Evolutionary conservation across 2,113 vertebrate species (phyloP), one percentile per base, ranked within the genome.

Genomic region (Desmodus rotundus): DNA sequence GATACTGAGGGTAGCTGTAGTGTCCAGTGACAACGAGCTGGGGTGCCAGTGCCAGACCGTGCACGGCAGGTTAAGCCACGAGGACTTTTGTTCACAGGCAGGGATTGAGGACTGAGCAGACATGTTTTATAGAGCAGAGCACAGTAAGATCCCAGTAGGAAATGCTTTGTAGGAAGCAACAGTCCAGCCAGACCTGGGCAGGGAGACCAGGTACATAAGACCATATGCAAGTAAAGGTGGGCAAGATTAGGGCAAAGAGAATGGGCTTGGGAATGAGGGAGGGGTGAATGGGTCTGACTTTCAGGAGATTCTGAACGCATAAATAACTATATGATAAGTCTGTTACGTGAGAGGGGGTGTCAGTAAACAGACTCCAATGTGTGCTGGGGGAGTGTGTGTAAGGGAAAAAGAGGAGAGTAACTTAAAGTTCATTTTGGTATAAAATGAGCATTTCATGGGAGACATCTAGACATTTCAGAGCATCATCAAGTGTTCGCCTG

Each of bases 361-460:
- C 63, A 73, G 52, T 77, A 56, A 89, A 82, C 2, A 33, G n/a
- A 33, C 31, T 16, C 5, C 24, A 10, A 61, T 82, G 85, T 89
- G 33, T 72, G 33, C 47, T 24, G 56, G 56, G 56, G 43, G 26
- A 61, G 58, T 56, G 19, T 54, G 22, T 20, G 24, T n/a, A 24
- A 38, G 43, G 3, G 16, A 7, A 6, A 38, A 26, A 90, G 58
- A 68, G 7, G 13, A 0, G 54, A 20, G 67, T 5, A 43, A 6
- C 13, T 76, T 80, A 6, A 28, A 54, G 38, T 96, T 96, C 52
- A 89, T 94, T 94, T 94, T 87, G 82, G 47, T 70, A 50, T 70
- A 50, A 50, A 50, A 68, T 1, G 12, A 43, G 13, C 7, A 52
- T 89, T 94, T 93, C 84, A 88, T 24, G 10, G 52, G 77, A 65